phyloP scores from a whole-genome alignment of 2,797 vertebrate genomes.

The Pantherophis vulpinus region DNA sequence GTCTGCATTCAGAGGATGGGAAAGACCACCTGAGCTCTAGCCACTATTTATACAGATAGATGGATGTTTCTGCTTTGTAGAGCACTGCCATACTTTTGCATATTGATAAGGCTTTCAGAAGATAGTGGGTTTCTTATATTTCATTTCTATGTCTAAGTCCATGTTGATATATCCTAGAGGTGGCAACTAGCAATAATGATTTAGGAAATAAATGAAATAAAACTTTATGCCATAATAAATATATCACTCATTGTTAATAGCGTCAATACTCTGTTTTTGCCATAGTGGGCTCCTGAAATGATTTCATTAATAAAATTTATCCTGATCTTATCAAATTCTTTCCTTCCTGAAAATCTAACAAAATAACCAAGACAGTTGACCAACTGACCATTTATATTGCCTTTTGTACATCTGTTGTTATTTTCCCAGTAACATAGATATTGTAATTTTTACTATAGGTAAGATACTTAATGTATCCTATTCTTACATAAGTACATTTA shows the following conservation, averaged over 20 bases:
- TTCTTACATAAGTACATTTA: neutral
- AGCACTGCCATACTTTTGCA: neutral
- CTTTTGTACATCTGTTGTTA: neutral
- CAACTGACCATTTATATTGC: neutral
- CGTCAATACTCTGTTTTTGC: neutral
- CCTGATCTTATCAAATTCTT: neutral
- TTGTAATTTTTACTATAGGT: neutral
- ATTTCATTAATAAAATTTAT: neutral
- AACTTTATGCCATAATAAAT: neutral
- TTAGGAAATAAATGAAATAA: neutral
- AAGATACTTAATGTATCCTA: neutral
- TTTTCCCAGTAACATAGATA: neutral
- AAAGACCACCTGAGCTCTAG: neutral
- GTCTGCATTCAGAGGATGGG: neutral
- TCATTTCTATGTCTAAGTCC: neutral
- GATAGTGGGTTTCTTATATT: neutral
- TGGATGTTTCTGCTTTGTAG: neutral
- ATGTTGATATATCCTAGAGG: neutral
- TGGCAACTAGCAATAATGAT: neutral
- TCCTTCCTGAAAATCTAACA: neutral
- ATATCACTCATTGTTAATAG: neutral
- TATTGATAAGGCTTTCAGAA: neutral
- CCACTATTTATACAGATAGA: too few species aligned
- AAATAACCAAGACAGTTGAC: neutral
- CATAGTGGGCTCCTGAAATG: neutral